These are phyloP conservation scores for Dryobota labecula DNA, from an alignment of 2,888 invertebrate species.

Conservation along the genomic window DNA sequence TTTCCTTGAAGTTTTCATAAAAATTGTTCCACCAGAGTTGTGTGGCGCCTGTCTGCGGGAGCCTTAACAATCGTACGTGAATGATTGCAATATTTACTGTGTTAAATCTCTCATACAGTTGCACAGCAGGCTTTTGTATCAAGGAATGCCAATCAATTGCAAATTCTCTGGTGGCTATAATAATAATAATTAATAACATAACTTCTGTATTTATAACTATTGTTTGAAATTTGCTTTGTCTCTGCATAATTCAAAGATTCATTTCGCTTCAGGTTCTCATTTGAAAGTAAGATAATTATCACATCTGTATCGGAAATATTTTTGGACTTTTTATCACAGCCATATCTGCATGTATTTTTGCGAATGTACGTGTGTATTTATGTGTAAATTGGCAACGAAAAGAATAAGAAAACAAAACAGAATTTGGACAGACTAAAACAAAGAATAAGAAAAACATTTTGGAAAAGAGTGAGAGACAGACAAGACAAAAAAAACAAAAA, in stretches of 20 bases:
- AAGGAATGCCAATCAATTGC: slow-evolving; percentile 21
- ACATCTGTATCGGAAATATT: slow-evolving; percentile 21
- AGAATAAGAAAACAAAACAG: slow-evolving; percentile 35
- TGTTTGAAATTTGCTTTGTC: slow-evolving; percentile 8
- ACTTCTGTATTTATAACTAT: slow-evolving; percentile 3
- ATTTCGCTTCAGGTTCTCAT: slow-evolving; percentile 4
- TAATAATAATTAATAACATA: neutral
- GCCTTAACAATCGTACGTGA: slow-evolving; percentile 1
- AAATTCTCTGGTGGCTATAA: neutral
- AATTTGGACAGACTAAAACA: slow-evolving; percentile 30
- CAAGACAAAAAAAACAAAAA: slow-evolving; percentile 35
- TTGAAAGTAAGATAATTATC: slow-evolving; percentile 8
- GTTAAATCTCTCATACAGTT: slow-evolving; percentile 32
- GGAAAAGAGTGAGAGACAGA: slow-evolving; percentile 38
- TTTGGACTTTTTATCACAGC: slow-evolving; percentile 57
- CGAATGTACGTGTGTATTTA: slow-evolving; percentile 48
- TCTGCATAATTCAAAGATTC: neutral
- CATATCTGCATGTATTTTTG: slow-evolving; percentile 55
- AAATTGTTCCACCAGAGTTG: neutral
- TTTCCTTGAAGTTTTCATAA: neutral
- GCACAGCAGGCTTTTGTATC: slow-evolving; percentile 27
- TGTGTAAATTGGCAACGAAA: slow-evolving; percentile 44
- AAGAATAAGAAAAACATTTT: slow-evolving; percentile 19
- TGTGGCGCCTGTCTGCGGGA: neutral
- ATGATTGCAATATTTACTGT: slow-evolving; percentile 21